Base-by-base conservation (phyloP, 1,140 invertebrate species). In the Drosophila varians region DNA sequence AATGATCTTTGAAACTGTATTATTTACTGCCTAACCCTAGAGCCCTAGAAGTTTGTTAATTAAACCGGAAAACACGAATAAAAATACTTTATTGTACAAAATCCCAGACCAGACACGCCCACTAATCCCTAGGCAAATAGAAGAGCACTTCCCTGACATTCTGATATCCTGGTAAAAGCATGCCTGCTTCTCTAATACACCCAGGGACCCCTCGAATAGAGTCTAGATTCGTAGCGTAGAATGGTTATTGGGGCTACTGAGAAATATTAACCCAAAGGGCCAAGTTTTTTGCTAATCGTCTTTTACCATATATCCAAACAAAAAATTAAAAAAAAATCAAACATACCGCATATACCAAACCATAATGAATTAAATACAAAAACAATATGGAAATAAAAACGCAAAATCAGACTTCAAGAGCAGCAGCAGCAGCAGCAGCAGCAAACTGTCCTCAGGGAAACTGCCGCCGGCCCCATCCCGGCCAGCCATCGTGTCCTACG, bases 351-450 rank as follows among this genome's bases (percentile, higher is more conserved):
- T 47, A 42, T 43, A 54, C 31, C 3, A 5, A 54, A 11, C 12
- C 23, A 42, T 42, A 54, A 23, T 36, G 18, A 53, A 51, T 53
- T 51, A 34, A 52, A 12, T 14, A 53, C 7, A 42, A 60, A 52
- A 14, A 14, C 9, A 38, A 38, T 16, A 14, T 38, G 36, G 12
- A 7, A 1, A 38, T 31, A 48, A 52, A 19, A 11, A 61, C 55
- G 38, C 18, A 5, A 28, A 52, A 57, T 47, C 51, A 87, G 82
- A 87, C 58, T 88, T 82, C 42, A 88, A 77, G 48, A 45, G 61
- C n/a, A 78, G 56, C 60, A 86, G 87, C 60, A 45, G 61, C n/a
- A 78, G 56, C 60, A 86, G 87, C 60, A 86, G 56, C 64, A 86
- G 87, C 64, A 86, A 90, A 43, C 31, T 66, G 6, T 40, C 62